Percentiles rank a stretch among this genome's conserved stretches.
Evolutionary conservation across 2,888 invertebrate species (phyloP).

Genomic region (Syrista parreyssii): DNA sequence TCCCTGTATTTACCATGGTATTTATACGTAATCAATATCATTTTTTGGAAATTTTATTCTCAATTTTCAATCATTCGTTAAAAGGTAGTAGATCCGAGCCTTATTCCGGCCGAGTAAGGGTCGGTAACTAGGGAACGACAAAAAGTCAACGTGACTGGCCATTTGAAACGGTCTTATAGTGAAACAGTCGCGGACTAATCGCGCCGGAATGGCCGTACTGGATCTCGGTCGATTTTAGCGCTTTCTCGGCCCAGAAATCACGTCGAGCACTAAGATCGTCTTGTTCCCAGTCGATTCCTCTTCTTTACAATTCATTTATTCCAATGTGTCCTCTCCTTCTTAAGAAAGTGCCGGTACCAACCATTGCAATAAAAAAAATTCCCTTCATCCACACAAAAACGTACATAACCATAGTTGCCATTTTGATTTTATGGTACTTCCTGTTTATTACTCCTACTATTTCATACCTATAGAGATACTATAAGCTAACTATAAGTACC

Average conservation of each 20-base stretch:
- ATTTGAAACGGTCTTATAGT: not conserved
- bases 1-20: not conserved
- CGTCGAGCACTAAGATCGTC: not conserved
- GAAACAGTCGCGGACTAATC: not conserved
- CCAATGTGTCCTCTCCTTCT: not conserved
- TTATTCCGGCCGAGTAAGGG: not conserved
- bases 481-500: not conserved
- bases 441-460: not conserved
- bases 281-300: not conserved
- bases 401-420: not conserved
- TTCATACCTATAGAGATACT: not conserved
- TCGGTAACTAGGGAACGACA: not conserved
- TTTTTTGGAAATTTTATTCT: no score
- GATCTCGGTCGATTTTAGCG: constrained; percentile 44
- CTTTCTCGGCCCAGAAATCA: constrained; percentile 55
- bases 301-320: not conserved
- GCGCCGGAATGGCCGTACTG: constrained; percentile 9
- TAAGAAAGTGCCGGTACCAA: not conserved
- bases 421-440: not conserved
- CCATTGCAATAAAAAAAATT: not conserved
- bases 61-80: not conserved
- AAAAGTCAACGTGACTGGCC: not conserved
- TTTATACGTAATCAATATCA: no score
- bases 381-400: not conserved
- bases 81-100: not conserved